Conservation (phyloP, 2,797 vertebrate species). For the Halcyon smyrnensis region DNA sequence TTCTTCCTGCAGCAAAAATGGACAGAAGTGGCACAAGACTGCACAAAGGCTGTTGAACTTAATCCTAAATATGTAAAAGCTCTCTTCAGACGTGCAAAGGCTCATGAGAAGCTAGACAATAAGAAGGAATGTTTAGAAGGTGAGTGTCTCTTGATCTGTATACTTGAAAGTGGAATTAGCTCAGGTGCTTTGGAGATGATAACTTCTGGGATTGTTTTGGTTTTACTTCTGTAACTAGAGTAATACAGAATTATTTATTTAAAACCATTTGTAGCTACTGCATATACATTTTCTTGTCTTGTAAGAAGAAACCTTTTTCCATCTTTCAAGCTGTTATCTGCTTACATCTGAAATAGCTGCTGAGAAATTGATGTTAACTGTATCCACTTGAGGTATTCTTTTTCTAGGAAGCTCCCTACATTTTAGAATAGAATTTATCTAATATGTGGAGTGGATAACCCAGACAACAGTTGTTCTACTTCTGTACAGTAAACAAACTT, state of each 20-base stretch:
- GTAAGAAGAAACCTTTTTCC: neutral
- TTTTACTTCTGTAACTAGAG: neutral
- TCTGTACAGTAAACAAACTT: neutral
- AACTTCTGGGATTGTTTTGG: neutral
- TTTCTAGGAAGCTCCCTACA: neutral
- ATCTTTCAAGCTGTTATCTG: neutral
- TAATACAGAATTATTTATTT: neutral
- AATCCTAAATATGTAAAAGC: conserved; percentile 98
- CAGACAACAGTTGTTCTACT: neutral
- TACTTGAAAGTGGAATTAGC: neutral
- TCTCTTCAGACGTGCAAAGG: conserved; percentile 96
- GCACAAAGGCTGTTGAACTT: conserved; percentile 92
- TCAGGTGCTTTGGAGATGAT: neutral
- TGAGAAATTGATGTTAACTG: neutral
- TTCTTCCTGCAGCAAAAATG: conserved; percentile 89
- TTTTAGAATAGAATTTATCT: neutral
- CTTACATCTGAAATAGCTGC: neutral
- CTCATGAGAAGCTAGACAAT: conserved; percentile 94
- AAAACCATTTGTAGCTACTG: neutral
- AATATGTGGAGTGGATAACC: neutral
- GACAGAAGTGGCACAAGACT: conserved; percentile 95
- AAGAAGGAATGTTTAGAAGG: conserved; percentile 98
- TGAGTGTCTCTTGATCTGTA: conserved; percentile 64
- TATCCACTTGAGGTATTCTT: neutral
- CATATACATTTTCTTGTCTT: neutral